Evolutionary conservation across 1,140 invertebrate genomes (phyloP), one percentile per base, ranked within the genome.

Genomic region (Drosophila kanapiae): DNA sequence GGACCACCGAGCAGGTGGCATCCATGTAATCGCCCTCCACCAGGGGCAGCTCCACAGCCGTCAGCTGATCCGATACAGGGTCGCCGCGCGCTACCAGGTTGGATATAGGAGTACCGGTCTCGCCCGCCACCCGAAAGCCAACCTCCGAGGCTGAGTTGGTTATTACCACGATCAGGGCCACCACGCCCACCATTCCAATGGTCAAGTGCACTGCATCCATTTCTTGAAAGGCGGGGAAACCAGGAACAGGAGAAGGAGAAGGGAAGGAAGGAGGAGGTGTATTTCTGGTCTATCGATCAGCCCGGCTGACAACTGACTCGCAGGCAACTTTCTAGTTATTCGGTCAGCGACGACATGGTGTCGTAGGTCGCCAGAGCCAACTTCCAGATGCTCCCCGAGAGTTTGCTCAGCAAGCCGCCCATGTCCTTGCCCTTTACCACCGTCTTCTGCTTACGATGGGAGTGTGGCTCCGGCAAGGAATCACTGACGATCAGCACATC

Each of bases 161-260:
- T 0, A 86, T 14, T 10, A 71, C 7, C 6, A 79, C 10, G 3
- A 65, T 3, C 10, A 86, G 51, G 60, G 78, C 75, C 49, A 86
- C 6, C 5, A 45, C 38, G 13, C 65, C 35, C 27, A 74, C 9
- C 14, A 78, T 42, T 0, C 78, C 82, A 40, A 86, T 61, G 27
- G 53, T 27, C 10, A n/a, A 43, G 42, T 86, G 79, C 14, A 65
- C n/a, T 4, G 3, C 2, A 2, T 86, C 75, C 75, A 72, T 72
- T 9, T 35, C 33, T 11, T 7, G 4, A 9, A 18, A 8, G 16
- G 16, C 11, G 27, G 23, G 14, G 49, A 10, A 4, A 11, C 18
- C 18, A 6, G 18, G 27, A 33, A 29, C 27, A 18, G 54, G n/a
- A 54, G 13, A 18, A 38, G 59, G 40, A 14, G 35, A 18, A 16